These are phyloP conservation scores for Miichthys miiuy DNA, from an alignment of 2,797 vertebrate genomes.

Conservation along the genomic window DNA sequence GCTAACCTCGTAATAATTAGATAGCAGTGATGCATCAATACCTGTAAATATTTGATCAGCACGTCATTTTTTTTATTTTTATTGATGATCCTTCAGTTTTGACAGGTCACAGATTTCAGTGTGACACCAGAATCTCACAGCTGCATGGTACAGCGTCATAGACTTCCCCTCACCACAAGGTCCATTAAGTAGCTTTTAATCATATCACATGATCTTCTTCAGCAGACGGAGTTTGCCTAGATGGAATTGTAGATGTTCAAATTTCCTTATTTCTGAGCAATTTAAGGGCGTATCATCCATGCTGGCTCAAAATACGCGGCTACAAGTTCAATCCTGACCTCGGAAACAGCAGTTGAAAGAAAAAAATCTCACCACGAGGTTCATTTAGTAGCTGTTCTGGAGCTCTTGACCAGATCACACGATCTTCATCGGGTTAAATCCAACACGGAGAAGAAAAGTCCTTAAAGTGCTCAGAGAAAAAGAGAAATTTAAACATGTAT, in stretches of 20 bases:
- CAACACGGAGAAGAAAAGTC: background rate
- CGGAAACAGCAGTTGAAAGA: background rate
- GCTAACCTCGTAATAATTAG: too few relatives aligned
- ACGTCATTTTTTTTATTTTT: too few relatives aligned
- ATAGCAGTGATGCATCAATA: too few relatives aligned
- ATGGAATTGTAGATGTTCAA: too few relatives aligned
- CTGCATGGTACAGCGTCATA: too few relatives aligned
- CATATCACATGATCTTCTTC: conserved; percentile 14
- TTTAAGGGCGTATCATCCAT: too few relatives aligned
- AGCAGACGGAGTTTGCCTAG: conserved; percentile 11
- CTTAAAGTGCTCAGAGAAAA: conserved; percentile 8
- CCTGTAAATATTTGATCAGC: too few relatives aligned
- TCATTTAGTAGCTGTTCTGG: conserved; percentile 4
- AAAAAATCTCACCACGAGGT: background rate
- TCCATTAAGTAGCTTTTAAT: background rate
- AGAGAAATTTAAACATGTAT: background rate
- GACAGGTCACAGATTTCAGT: background rate
- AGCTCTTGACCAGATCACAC: conserved; percentile 7
- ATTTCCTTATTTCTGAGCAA: too few relatives aligned
- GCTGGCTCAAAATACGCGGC: too few relatives aligned
- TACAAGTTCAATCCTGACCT: background rate
- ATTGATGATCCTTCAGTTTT: too few relatives aligned
- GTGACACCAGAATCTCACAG: background rate
- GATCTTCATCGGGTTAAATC: conserved; percentile 16
- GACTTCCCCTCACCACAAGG: background rate